These are phyloP conservation scores for Chouioia cunea DNA, from an alignment of 2,888 invertebrate species.

Conservation along the genomic window DNA sequence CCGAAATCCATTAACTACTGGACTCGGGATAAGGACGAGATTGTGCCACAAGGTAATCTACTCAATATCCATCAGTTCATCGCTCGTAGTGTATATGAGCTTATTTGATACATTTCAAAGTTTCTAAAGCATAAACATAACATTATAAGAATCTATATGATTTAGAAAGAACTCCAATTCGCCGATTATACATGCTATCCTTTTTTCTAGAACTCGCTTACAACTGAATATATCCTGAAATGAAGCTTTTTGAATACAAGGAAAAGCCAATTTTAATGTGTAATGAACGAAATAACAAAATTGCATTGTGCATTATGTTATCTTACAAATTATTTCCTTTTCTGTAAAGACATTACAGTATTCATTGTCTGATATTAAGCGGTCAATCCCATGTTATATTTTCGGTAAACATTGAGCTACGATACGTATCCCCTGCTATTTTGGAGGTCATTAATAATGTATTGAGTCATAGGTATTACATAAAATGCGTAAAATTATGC, in stretches of 20 bases:
- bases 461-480: conserved; percentile 16
- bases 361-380: conserved; percentile 27
- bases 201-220: too few relatives aligned
- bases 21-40: conserved; percentile 71
- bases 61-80: conserved; percentile 20
- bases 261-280: not conserved
- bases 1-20: conserved; percentile 74
- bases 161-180: too few relatives aligned
- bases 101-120: too few relatives aligned
- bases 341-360: conserved; percentile 13
- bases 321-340: not conserved
- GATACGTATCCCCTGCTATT: conserved; percentile 6
- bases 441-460: conserved; percentile 27
- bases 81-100: not conserved
- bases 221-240: too few relatives aligned
- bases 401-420: conserved; percentile 1
- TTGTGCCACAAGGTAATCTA: conserved; percentile 70
- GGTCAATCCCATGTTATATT: conserved; percentile 25
- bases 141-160: too few relatives aligned
- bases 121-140: too few relatives aligned
- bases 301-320: not conserved
- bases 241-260: too few relatives aligned
- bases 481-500: conserved; percentile 27
- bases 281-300: conserved; percentile 9
- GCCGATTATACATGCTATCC: too few relatives aligned